A percentile compares a stretch with the other conserved stretches of the same genome.
Evolutionary conservation across 2,113 vertebrate species (phyloP).

Genomic region (Bostrychus sinensis): DNA sequence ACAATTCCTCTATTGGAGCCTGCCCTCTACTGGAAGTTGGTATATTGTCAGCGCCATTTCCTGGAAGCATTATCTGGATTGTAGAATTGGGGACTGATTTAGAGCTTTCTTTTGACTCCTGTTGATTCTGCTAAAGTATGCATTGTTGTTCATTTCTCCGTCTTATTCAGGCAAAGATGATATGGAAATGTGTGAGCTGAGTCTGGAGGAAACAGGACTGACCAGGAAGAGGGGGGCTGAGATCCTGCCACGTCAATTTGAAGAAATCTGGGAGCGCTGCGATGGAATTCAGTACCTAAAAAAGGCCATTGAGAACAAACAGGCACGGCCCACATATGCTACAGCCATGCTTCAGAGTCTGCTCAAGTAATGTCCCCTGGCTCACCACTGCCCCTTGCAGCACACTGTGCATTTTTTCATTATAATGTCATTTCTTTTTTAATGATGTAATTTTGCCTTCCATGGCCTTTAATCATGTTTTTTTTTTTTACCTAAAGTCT

Average conservation of each 20-base stretch:
- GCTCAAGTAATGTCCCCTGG: slow-evolving; percentile 79
- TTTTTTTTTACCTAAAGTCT: slow-evolving; percentile 28
- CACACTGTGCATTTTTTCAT: background rate
- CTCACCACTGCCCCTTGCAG: background rate
- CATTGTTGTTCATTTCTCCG: background rate
- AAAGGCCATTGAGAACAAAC: slow-evolving; percentile 92
- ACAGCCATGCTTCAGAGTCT: slow-evolving; percentile 97
- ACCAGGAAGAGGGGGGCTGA: slow-evolving; percentile 96
- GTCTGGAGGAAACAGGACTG: slow-evolving; percentile 96
- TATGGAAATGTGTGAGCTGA: slow-evolving; percentile 99
- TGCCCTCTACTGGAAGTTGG: too few relatives aligned
- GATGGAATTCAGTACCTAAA: slow-evolving; percentile 97
- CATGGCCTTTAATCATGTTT: slow-evolving; percentile 19
- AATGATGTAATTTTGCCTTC: slow-evolving; percentile 58
- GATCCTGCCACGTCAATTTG: slow-evolving; percentile 93
- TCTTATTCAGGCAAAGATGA: slow-evolving; percentile 91
- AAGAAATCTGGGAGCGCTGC: slow-evolving; percentile 98
- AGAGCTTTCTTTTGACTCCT: too few relatives aligned
- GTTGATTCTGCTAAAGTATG: too few relatives aligned
- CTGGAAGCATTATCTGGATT: too few relatives aligned
- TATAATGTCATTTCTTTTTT: slow-evolving; percentile 35
- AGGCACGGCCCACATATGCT: slow-evolving; percentile 93
- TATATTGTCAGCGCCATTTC: too few relatives aligned
- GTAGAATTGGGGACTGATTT: too few relatives aligned
- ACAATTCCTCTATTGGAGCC: too few relatives aligned